phyloP scores from a whole-genome alignment of 2,113 vertebrate species.

The Hemibagrus wyckioides region DNA sequence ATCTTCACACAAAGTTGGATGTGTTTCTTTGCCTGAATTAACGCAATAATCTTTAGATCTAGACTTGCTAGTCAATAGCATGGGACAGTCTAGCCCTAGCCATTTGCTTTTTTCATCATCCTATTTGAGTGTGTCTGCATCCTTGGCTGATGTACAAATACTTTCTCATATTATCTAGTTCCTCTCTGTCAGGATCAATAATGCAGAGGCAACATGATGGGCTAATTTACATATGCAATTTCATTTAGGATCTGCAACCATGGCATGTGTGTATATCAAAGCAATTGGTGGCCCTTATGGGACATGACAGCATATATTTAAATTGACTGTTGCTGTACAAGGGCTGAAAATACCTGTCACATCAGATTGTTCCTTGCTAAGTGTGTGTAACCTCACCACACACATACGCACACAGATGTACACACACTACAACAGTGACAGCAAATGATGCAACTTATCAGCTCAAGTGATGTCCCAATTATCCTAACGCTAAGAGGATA shows the following conservation, averaged over 20 bases:
- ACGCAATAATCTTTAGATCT: conserved; percentile 41
- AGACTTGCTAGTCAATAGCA: conserved; percentile 1
- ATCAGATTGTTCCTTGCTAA: conserved; percentile 58
- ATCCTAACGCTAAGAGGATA: conserved; percentile 69
- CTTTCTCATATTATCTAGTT: conserved; percentile 62
- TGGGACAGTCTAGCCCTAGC: conserved; percentile 48
- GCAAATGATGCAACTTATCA: conserved; percentile 63
- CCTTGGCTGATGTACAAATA: conserved; percentile 64
- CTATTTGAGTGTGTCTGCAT: conserved; percentile 55
- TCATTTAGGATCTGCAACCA: conserved; percentile 65
- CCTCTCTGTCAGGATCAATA: conserved; percentile 73
- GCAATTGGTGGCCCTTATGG: conserved; percentile 65
- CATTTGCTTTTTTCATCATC: conserved; percentile 56
- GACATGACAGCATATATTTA: conserved; percentile 77
- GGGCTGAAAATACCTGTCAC: conserved; percentile 71
- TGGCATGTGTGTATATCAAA: conserved; percentile 54
- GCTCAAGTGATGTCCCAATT: conserved; percentile 69
- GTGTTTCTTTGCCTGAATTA: conserved; percentile 37
- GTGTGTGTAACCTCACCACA: conserved; percentile 57
- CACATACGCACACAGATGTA: neutral
- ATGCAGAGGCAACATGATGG: conserved; percentile 64
- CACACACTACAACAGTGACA: conserved; percentile 41
- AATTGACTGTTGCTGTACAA: conserved; percentile 73
- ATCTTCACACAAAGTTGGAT: conserved; percentile 12
- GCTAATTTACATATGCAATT: conserved; percentile 73